These are phyloP conservation scores for Drosophila nigrodunni DNA, from an alignment of 1,140 invertebrate species.

Conservation along the genomic window DNA sequence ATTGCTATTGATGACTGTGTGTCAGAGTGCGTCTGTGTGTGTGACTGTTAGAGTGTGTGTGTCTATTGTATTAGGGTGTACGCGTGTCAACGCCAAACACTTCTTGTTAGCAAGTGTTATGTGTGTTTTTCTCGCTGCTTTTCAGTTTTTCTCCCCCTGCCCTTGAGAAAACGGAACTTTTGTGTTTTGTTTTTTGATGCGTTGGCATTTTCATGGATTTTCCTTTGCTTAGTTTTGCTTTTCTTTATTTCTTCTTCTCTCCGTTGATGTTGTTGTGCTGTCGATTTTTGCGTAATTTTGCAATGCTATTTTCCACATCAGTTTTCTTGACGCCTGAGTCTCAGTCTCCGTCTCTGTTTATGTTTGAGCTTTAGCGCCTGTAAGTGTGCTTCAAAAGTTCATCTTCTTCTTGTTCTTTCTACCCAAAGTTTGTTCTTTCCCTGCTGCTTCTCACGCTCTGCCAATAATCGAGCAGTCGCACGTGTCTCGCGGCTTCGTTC, in stretches of 20 bases:
- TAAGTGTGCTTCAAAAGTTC: conserved; percentile 45
- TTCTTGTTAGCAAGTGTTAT: conserved; percentile 67
- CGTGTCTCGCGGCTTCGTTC: conserved; percentile 46
- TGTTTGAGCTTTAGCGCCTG: conserved; percentile 48
- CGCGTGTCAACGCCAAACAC: conserved; percentile 58
- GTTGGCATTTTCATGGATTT: conserved; percentile 43
- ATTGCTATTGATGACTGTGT: conserved; percentile 21
- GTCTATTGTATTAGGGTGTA: conserved; percentile 11
- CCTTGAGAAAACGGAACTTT: conserved; percentile 9
- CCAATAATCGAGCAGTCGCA: conserved; percentile 31
- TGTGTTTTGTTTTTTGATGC: conserved; percentile 55
- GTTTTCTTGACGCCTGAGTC: neutral
- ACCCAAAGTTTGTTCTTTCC: neutral
- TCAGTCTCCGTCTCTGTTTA: conserved; percentile 22
- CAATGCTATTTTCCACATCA: conserved; percentile 38
- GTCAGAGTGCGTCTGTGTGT: conserved; percentile 7
- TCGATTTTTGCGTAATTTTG: conserved; percentile 49
- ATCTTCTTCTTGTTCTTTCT: neutral
- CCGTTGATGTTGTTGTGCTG: neutral
- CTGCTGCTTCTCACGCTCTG: neutral
- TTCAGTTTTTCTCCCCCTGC: conserved; percentile 39
- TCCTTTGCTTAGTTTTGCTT: conserved; percentile 3
- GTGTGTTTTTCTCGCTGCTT: conserved; percentile 49
- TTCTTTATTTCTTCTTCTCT: conserved; percentile 16
- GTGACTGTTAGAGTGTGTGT: neutral